These are phyloP conservation scores for Cephus rjabovi DNA, from an alignment of 2,888 invertebrate genomes.

Conservation along the genomic window DNA sequence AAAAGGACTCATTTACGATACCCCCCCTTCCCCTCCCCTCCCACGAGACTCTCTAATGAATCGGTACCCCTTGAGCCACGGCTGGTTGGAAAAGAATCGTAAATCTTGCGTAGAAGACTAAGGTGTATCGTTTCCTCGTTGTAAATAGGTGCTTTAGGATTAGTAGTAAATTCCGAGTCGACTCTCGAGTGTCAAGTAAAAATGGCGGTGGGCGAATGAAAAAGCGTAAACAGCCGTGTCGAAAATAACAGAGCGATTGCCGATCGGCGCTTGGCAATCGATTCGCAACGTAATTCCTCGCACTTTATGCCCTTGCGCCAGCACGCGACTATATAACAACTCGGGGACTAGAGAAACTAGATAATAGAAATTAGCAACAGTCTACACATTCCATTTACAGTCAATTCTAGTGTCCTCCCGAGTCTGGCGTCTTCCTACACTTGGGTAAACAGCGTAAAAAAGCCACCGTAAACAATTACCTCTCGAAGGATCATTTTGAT, in stretches of 20 bases:
- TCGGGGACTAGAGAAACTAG: not conserved
- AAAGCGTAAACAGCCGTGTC: not conserved
- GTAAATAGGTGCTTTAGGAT: not conserved
- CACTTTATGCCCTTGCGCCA: not conserved
- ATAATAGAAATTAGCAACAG: not conserved
- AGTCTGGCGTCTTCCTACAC: not conserved
- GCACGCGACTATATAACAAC: not conserved
- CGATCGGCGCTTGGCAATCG: not conserved
- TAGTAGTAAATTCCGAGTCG: not conserved
- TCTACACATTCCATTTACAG: not conserved
- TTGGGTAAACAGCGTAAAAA: not conserved
- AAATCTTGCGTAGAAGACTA: not conserved
- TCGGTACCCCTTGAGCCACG: not conserved
- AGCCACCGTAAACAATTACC: not conserved
- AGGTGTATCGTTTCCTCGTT: not conserved
- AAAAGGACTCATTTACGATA: not conserved
- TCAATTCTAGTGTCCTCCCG: not conserved
- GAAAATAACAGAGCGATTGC: not conserved
- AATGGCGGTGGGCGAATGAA: not conserved
- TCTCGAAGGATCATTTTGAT: not conserved
- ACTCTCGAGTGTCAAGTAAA: not conserved
- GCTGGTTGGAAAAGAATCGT: not conserved
- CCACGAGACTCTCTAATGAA: not conserved
- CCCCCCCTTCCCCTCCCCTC: fast-evolving
- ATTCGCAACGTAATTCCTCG: not conserved